Percentiles rank a stretch among this genome's conserved stretches.
These are phyloP conservation scores for Sebastes wilsoni DNA, from an alignment of 2,797 vertebrate species.

Conservation along the genomic window DNA sequence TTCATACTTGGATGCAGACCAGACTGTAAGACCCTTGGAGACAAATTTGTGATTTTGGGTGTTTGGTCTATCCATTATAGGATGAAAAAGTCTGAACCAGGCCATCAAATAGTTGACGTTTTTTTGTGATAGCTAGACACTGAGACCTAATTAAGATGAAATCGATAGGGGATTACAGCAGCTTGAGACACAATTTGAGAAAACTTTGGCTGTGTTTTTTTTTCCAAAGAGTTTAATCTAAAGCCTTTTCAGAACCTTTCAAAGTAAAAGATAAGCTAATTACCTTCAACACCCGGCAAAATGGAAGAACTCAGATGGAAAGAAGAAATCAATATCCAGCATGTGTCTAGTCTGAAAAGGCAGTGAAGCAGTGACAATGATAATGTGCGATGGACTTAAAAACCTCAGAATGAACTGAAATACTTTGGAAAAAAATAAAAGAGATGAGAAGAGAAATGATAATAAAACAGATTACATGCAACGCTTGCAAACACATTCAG, in stretches of 20 bases:
- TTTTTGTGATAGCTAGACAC: background rate
- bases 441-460: background rate
- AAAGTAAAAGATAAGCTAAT: constrained; percentile 1
- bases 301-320: constrained; percentile 3
- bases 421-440: background rate
- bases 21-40: background rate
- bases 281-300: background rate
- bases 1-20: background rate
- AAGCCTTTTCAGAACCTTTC: constrained; percentile 17
- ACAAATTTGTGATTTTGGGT: background rate
- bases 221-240: background rate
- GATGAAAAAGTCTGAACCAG: background rate
- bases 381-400: background rate
- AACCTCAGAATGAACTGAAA: background rate
- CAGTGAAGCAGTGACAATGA: background rate
- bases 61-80: background rate
- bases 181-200: background rate
- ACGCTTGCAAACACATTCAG: background rate
- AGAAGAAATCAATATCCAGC: constrained; percentile 22
- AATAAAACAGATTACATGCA: background rate
- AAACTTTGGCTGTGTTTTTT: background rate
- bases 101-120: background rate
- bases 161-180: background rate
- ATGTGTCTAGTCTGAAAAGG: constrained; percentile 7
- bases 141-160: background rate